Evolutionary conservation across 2,888 invertebrate genomes (phyloP).

Genomic region (Epiblema foenella): DNA sequence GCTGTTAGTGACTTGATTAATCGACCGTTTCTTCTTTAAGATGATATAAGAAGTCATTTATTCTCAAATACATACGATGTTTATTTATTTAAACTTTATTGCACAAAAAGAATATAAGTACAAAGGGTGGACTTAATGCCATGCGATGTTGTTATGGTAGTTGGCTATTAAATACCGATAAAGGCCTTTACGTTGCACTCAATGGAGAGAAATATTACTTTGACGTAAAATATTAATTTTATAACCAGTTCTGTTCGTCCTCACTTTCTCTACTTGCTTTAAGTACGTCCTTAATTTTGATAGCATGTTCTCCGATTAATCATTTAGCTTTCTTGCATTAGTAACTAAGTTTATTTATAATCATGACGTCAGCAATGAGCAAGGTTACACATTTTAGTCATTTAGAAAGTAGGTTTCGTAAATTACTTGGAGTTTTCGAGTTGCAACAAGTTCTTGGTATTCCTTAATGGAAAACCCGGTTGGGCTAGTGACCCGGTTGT

Average conservation of each 20-base stretch:
- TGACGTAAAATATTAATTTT: slow-evolving; percentile 69
- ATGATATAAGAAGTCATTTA: slow-evolving; percentile 8
- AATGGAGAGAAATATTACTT: slow-evolving; percentile 56
- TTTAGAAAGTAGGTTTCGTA: slow-evolving; percentile 46
- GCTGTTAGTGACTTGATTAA: background rate
- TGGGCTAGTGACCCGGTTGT: slow-evolving; percentile 75
- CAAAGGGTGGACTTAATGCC: no score
- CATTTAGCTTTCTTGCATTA: slow-evolving; percentile 45
- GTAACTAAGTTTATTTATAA: slow-evolving; percentile 46
- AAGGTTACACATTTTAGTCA: slow-evolving; percentile 35
- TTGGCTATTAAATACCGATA: slow-evolving; percentile 47
- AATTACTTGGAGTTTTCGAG: background rate
- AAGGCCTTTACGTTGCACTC: slow-evolving; percentile 49
- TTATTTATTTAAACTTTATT: no score
- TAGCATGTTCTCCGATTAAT: slow-evolving; percentile 43
- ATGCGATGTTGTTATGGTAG: slow-evolving; percentile 26
- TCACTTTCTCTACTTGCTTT: slow-evolving; percentile 76
- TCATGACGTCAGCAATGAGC: slow-evolving; percentile 48
- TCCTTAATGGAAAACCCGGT: slow-evolving; percentile 49
- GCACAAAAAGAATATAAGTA: no score
- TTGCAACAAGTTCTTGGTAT: slow-evolving; percentile 28
- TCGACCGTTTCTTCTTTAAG: background rate
- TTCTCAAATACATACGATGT: slow-evolving; percentile 4
- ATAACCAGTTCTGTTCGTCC: slow-evolving; percentile 69
- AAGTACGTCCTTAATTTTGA: slow-evolving; percentile 61